Evolutionary conservation across 2,888 invertebrate genomes (phyloP).

Genomic region (Caenorhabditis becei): DNA sequence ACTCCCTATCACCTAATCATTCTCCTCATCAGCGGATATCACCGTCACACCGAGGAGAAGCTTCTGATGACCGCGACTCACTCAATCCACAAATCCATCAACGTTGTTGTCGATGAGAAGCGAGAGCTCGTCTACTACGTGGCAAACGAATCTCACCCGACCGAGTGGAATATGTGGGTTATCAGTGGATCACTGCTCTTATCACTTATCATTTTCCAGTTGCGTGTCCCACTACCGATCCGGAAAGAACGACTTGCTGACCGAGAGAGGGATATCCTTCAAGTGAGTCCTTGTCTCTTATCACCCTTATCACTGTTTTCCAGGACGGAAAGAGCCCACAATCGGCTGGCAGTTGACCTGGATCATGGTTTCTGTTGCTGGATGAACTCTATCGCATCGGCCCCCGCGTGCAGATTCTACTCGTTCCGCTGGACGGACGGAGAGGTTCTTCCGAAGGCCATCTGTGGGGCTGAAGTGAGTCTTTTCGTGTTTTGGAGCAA

Average conservation of each 20-base stretch:
- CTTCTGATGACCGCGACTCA: constrained; percentile 27
- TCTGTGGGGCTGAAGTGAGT: constrained; percentile 29
- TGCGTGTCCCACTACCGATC: constrained; percentile 62
- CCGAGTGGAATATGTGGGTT: constrained; percentile 73
- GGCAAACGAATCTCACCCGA: constrained; percentile 70
- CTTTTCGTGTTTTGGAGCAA: no score
- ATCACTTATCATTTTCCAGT: constrained; percentile 59
- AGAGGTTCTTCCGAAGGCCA: constrained; percentile 38
- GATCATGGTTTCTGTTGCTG: constrained; percentile 76
- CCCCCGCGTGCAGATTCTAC: constrained; percentile 70
- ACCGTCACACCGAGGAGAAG: constrained; percentile 28
- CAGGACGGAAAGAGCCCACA: constrained; percentile 64
- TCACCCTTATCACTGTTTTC: background rate
- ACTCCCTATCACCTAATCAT: background rate
- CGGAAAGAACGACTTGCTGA: constrained; percentile 19
- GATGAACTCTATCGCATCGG: constrained; percentile 61
- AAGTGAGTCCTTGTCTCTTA: constrained; percentile 29
- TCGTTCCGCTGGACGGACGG: constrained; percentile 29
- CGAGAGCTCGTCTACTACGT: constrained; percentile 75
- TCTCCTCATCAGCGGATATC: constrained; percentile 22
- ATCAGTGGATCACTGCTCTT: no score
- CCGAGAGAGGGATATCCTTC: constrained; percentile 49
- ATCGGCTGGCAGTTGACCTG: constrained; percentile 65
- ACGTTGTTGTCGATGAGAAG: constrained; percentile 69
- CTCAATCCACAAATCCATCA: constrained; percentile 75